Evolutionary conservation across 1,140 invertebrate species (phyloP).

Genomic region (Drosophila punjabiensis): DNA sequence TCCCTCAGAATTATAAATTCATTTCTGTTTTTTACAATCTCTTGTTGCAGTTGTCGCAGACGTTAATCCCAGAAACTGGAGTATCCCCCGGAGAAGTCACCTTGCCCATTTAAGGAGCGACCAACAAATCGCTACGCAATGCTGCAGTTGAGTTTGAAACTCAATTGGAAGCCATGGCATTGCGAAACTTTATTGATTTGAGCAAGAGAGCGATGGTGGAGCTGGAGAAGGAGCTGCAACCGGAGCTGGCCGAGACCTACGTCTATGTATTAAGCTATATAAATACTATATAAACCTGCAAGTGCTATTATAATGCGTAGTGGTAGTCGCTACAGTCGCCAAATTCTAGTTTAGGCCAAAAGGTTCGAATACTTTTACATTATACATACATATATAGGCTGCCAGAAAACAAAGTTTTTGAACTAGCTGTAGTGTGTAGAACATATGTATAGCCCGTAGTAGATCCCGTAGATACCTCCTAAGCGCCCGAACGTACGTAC

Average conservation of each 20-base stretch:
- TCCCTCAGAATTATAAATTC: not conserved
- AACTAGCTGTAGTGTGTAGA: conserved; percentile 42
- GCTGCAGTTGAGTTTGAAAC: conserved; percentile 61
- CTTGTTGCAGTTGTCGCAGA: conserved; percentile 8
- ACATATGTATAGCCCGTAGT: conserved; percentile 28
- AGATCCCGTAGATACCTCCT: conserved; percentile 25
- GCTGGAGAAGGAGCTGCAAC: not conserved
- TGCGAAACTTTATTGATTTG: conserved; percentile 11
- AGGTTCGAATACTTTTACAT: conserved; percentile 6
- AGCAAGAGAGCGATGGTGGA: not conserved
- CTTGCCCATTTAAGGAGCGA: conserved; percentile 35
- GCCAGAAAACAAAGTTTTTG: conserved; percentile 76
- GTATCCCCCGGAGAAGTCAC: conserved; percentile 13
- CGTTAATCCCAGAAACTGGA: not conserved
- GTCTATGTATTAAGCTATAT: conserved; percentile 61
- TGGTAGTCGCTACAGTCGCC: conserved; percentile 45
- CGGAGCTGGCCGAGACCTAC: conserved; percentile 4
- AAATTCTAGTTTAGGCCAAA: conserved; percentile 46
- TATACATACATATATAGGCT: conserved; percentile 45
- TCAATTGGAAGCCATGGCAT: conserved; percentile 20
- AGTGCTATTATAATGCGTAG: conserved; percentile 48
- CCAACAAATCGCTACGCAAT: conserved; percentile 4
- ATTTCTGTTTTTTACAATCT: not conserved
- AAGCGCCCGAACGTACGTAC: conserved; percentile 15
- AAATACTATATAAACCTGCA: conserved; percentile 21